Conservation (phyloP, 1,140 invertebrate species). For the Orussus abietinus region DNA sequence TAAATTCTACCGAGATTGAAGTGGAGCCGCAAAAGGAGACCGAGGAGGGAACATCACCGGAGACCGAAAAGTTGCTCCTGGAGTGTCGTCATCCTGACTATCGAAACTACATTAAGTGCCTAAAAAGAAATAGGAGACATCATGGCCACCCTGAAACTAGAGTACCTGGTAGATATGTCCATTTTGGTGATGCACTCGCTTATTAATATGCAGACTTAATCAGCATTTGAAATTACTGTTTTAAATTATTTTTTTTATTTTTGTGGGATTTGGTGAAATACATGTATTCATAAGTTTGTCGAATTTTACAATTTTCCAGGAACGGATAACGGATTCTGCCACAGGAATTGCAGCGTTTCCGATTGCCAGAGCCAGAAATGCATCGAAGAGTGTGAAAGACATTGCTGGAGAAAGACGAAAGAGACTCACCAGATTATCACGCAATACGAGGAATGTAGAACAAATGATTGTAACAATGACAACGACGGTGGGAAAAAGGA, state of each 20-base stretch:
- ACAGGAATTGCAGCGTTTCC: constrained; percentile 29
- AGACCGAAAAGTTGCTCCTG: constrained; percentile 20
- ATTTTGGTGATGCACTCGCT: no score
- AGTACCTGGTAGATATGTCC: neutral
- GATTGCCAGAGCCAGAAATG: constrained; percentile 26
- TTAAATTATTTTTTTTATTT: neutral
- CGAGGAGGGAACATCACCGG: constrained; percentile 10
- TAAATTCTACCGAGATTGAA: constrained; percentile 3
- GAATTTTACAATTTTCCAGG: constrained; percentile 12
- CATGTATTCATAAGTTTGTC: no score
- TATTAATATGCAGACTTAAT: no score
- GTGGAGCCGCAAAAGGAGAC: constrained; percentile 11
- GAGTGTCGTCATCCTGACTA: constrained; percentile 44
- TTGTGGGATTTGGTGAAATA: no score
- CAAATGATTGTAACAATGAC: constrained; percentile 18
- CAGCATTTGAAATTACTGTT: no score
- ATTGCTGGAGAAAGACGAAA: constrained; percentile 21
- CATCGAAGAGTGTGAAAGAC: constrained; percentile 10
- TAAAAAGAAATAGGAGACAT: constrained; percentile 44
- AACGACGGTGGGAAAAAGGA: neutral
- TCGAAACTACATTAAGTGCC: constrained; percentile 42
- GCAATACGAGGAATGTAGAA: constrained; percentile 27
- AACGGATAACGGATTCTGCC: constrained; percentile 20
- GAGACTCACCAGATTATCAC: constrained; percentile 28
- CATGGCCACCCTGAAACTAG: constrained; percentile 11